Conservation (phyloP, 35 echinoderm and acorn worm species). For the Lytechinus variegatus region DNA sequence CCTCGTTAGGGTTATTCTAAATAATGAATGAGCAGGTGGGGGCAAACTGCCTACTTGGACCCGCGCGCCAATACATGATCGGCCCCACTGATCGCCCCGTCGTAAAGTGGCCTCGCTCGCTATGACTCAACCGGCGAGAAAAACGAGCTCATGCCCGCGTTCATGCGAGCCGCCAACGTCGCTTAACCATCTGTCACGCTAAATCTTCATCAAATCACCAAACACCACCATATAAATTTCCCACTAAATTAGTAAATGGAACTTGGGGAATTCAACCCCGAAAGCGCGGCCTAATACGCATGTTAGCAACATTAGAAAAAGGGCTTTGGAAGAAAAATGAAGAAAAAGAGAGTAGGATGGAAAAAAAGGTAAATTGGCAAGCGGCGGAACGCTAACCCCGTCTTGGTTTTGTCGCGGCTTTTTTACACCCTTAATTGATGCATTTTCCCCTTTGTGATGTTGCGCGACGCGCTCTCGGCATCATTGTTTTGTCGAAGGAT, state of each 20-base stretch:
- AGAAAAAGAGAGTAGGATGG: not conserved
- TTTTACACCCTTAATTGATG: constrained; percentile 52
- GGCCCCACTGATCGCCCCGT: not conserved
- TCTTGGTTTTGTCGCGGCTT: constrained; percentile 48
- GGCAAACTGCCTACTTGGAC: not conserved
- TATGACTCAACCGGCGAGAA: constrained; percentile 49
- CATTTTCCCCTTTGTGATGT: constrained; percentile 51
- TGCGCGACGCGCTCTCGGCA: constrained; percentile 14
- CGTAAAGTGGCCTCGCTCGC: constrained; percentile 48
- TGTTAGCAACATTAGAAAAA: constrained; percentile 4
- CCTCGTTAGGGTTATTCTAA: constrained; percentile 8
- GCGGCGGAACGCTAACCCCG: constrained; percentile 40
- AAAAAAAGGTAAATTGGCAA: constrained; percentile 24
- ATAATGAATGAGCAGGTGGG: not conserved
- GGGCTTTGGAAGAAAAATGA: not conserved
- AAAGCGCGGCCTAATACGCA: constrained; percentile 8
- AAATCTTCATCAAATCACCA: constrained; percentile 59
- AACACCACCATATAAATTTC: constrained; percentile 59
- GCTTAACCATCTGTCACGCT: constrained; percentile 58
- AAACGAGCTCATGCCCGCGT: constrained; percentile 30
- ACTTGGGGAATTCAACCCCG: constrained; percentile 50
- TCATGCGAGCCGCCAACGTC: constrained; percentile 32
- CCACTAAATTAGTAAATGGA: constrained; percentile 57
- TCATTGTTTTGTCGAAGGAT: constrained; percentile 24
- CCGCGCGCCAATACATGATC: constrained; percentile 42